phyloP scores from a whole-genome alignment of 1,140 invertebrate genomes.

The Lordiphosa collinella region DNA sequence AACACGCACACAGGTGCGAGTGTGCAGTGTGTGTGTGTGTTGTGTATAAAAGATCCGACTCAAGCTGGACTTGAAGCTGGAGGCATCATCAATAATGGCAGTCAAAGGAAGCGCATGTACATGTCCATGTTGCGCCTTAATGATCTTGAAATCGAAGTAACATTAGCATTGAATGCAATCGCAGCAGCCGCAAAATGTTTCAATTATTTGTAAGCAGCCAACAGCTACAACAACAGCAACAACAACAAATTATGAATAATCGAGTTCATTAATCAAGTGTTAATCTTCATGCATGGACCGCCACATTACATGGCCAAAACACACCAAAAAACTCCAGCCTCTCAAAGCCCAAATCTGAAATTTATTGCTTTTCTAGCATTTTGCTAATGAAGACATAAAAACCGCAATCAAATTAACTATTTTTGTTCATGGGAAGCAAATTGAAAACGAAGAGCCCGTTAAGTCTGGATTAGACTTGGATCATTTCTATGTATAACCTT shows the following conservation, averaged over 20 bases:
- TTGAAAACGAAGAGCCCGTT: conserved; percentile 53
- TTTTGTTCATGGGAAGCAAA: conserved; percentile 74
- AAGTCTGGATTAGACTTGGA: conserved; percentile 4
- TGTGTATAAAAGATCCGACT: neutral
- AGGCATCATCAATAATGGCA: conserved; percentile 62
- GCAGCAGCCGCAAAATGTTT: conserved; percentile 56
- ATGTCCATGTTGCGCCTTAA: conserved; percentile 64
- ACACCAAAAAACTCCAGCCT: conserved; percentile 27
- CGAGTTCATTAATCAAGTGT: conserved; percentile 66
- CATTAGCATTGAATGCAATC: conserved; percentile 66
- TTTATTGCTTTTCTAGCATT: conserved; percentile 70
- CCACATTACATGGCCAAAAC: conserved; percentile 31
- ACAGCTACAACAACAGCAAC: conserved; percentile 21
- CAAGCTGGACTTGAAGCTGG: neutral
- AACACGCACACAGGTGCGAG: conserved; percentile 58
- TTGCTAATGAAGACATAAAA: conserved; percentile 78
- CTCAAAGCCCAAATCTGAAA: conserved; percentile 48
- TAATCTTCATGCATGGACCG: conserved; percentile 57
- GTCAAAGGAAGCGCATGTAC: conserved; percentile 70
- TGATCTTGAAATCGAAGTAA: conserved; percentile 69
- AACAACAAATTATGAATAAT: conserved; percentile 73
- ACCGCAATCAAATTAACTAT: conserved; percentile 77
- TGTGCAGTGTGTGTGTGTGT: conserved; percentile 5
- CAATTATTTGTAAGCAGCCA: conserved; percentile 54
- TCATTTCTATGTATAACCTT: conserved; percentile 30